Conservation (phyloP, 2,888 invertebrate species). For the Morinoia aosen region DNA sequence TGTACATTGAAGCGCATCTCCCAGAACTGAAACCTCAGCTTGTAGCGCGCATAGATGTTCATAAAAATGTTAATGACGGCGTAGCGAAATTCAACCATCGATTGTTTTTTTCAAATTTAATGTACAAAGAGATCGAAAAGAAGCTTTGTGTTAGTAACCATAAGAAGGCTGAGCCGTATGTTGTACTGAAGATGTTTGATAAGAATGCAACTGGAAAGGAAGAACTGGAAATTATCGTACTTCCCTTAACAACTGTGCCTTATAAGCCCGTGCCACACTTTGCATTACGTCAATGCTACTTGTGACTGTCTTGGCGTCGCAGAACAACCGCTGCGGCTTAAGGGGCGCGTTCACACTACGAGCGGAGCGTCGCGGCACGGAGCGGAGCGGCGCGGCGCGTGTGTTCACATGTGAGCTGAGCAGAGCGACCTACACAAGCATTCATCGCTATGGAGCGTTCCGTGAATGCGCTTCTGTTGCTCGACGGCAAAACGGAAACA, state of each 20-base stretch:
- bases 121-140: conserved; percentile 21
- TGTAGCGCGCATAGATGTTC: conserved; percentile 5
- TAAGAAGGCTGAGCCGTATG: conserved; percentile 13
- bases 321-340: too few relatives aligned
- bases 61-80: conserved; percentile 33
- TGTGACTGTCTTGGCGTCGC: too few relatives aligned
- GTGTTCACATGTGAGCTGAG: too few relatives aligned
- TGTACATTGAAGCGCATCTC: conserved; percentile 13
- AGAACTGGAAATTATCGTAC: conserved; percentile 6
- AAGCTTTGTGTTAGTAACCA: neutral
- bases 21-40: neutral
- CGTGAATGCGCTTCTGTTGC: too few relatives aligned
- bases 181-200: conserved; percentile 31
- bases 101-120: neutral
- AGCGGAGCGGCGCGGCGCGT: too few relatives aligned
- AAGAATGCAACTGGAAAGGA: conserved; percentile 33
- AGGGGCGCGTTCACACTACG: too few relatives aligned
- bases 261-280: too few relatives aligned
- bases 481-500: too few relatives aligned
- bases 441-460: too few relatives aligned
- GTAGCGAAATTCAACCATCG: conserved; percentile 40
- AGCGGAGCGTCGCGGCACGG: too few relatives aligned
- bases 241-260: neutral
- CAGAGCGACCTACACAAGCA: too few relatives aligned
- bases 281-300: too few relatives aligned